A percentile compares a stretch with the other conserved stretches of the same genome.
Conservation (phyloP, 2,888 invertebrate species). For the Eurois occulta region DNA sequence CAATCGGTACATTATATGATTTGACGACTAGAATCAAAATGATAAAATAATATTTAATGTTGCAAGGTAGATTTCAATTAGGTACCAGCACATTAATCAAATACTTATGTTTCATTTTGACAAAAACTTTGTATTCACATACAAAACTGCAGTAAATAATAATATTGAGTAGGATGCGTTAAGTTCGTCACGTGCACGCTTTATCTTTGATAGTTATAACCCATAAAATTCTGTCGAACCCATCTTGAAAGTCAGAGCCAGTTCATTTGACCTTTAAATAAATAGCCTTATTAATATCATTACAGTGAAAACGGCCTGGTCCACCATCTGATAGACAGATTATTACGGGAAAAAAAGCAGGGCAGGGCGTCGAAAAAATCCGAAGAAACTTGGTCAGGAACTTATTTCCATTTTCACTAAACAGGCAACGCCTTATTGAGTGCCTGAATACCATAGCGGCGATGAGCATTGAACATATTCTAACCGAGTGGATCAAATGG, state of each 20-base stretch:
- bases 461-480: not conserved
- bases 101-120: not conserved
- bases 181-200: constrained; percentile 59
- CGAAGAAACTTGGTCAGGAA: not conserved
- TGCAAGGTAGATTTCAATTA: not conserved
- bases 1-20: not conserved
- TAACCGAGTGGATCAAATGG: not conserved
- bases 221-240: constrained; percentile 76
- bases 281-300: constrained; percentile 83
- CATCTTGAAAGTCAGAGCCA: constrained; percentile 81
- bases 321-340: constrained; percentile 65
- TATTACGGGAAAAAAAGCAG: not conserved
- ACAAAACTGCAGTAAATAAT: constrained; percentile 42
- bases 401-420: not conserved
- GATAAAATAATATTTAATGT: not conserved
- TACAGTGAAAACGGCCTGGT: constrained; percentile 74
- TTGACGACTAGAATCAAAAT: not conserved
- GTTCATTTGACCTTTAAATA: constrained; percentile 85
- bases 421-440: not conserved
- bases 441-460: not conserved
- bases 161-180: constrained; percentile 44
- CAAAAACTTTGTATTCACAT: not conserved
- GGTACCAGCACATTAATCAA: constrained; percentile 6
- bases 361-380: not conserved
- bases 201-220: constrained; percentile 74